phyloP scores from a whole-genome alignment of 1,140 invertebrate genomes.

The Rhynchophorus ferrugineus region DNA sequence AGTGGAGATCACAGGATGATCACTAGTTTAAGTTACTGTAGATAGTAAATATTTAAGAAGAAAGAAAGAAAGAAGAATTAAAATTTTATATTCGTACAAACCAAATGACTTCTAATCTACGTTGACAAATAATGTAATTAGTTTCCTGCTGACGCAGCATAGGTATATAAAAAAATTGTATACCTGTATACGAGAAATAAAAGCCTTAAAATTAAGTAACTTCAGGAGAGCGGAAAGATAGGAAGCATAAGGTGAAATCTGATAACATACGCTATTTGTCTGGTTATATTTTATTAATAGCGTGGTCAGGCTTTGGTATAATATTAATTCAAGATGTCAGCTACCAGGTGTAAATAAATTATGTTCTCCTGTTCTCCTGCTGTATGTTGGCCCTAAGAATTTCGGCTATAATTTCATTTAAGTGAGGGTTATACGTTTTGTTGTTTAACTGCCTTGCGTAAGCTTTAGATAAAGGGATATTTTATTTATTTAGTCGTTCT shows the following conservation, averaged over 20 bases:
- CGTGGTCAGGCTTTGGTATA: constrained; percentile 4
- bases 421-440: constrained; percentile 6
- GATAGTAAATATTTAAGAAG: too few species aligned
- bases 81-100: too few species aligned
- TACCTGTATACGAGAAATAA: too few species aligned
- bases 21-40: too few species aligned
- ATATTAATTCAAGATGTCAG: constrained; percentile 8
- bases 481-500: constrained; percentile 3
- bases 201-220: too few species aligned
- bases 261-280: background rate
- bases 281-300: constrained; percentile 8
- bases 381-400: constrained; percentile 2
- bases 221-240: too few species aligned
- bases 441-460: constrained; percentile 1
- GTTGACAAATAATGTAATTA: too few species aligned
- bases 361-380: background rate
- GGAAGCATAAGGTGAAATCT: background rate
- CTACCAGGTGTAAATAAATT: constrained; percentile 7
- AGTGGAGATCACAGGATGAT: too few species aligned
- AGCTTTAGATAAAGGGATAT: constrained; percentile 3
- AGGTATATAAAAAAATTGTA: too few species aligned
- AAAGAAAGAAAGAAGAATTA: too few species aligned
- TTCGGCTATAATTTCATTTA: constrained; percentile 4
- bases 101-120: too few species aligned
- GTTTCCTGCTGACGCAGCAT: too few species aligned